A percentile compares a stretch with the other conserved stretches of the same genome.
Evolutionary conservation across 2,113 vertebrate genomes (phyloP).

Genomic region (Petrocephalus microphthalmus): DNA sequence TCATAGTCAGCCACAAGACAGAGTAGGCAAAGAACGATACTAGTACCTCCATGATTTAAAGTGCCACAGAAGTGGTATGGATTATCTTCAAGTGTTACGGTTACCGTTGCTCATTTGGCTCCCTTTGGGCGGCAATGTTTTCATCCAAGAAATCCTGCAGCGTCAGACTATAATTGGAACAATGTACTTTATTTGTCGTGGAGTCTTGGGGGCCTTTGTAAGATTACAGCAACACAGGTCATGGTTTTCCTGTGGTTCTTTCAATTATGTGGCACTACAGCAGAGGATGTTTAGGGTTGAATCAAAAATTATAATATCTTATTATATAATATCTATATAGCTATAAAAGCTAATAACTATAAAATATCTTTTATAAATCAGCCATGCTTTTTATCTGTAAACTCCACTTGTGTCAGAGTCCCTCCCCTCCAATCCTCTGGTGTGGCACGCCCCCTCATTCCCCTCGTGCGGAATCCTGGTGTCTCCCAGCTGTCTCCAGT

Average conservation of each 20-base stretch:
- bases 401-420: too few relatives aligned
- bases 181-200: background rate
- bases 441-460: too few relatives aligned
- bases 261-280: background rate
- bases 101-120: background rate
- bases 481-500: too few relatives aligned
- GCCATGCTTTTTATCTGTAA: background rate
- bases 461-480: too few relatives aligned
- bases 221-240: background rate
- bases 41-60: background rate
- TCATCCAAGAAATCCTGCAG: constrained; percentile 2
- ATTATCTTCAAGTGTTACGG: constrained; percentile 15
- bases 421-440: too few relatives aligned
- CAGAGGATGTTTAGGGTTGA: background rate
- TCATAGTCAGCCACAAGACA: background rate
- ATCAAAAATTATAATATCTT: background rate
- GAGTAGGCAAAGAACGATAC: background rate
- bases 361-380: background rate
- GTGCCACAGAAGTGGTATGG: background rate
- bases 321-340: too few relatives aligned
- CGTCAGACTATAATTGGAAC: background rate
- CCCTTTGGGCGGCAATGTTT: background rate
- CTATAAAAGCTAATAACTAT: too few relatives aligned
- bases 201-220: background rate
- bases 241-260: background rate